These are phyloP conservation scores for Leiothrix lutea DNA, from an alignment of 2,113 vertebrate species.

Conservation along the genomic window DNA sequence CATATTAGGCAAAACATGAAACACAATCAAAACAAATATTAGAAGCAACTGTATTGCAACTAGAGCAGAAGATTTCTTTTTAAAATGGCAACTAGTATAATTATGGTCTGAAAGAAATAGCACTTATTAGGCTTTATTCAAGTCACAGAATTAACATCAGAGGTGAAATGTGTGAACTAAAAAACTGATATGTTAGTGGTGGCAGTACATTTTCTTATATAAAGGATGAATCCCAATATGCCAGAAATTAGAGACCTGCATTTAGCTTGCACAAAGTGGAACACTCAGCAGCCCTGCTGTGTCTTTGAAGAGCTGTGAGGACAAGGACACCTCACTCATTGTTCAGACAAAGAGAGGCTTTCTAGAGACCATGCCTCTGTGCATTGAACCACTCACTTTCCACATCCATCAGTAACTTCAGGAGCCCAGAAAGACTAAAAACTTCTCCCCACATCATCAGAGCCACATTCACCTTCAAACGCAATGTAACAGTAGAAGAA, in stretches of 20 bases:
- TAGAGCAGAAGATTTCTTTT: not conserved
- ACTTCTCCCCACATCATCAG: not conserved
- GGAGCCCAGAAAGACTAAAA: not conserved
- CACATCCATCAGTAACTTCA: not conserved
- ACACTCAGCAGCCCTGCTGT: not conserved
- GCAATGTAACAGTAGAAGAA: not conserved
- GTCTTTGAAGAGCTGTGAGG: not conserved
- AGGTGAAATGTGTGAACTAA: not conserved
- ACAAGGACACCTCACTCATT: not conserved
- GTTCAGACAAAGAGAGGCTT: not conserved
- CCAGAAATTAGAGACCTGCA: not conserved
- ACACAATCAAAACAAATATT: not conserved
- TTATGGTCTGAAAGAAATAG: not conserved
- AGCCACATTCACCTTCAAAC: not conserved
- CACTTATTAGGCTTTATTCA: not conserved
- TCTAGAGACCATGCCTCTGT: not conserved
- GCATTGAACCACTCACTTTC: not conserved
- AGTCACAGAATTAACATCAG: not conserved
- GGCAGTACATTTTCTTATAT: not conserved
- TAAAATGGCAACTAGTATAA: not conserved
- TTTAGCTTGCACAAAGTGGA: not conserved
- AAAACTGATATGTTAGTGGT: not conserved
- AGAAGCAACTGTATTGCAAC: not conserved
- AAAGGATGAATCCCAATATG: not conserved
- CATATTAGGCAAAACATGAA: not conserved